Percentiles rank a stretch among this genome's conserved stretches.
Evolutionary conservation across 1,140 invertebrate species (phyloP).

Genomic region (Drosophila serrata): DNA sequence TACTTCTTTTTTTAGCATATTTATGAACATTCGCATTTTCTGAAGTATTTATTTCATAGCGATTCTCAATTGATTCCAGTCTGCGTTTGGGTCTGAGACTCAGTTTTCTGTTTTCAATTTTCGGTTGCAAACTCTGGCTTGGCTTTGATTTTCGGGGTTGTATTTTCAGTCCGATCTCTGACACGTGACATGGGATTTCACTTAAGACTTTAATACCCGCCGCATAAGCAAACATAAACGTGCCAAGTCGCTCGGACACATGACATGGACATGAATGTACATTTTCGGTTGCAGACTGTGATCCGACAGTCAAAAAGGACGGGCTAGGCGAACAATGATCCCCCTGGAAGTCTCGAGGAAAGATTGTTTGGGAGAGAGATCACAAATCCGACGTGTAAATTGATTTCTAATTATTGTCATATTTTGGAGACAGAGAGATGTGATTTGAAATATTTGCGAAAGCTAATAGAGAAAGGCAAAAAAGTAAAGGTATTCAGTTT

Average conservation of each 20-base stretch:
- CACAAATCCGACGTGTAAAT: constrained; percentile 75
- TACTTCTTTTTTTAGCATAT: constrained; percentile 50
- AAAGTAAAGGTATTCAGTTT: background rate
- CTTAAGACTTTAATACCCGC: constrained; percentile 77
- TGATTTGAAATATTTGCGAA: constrained; percentile 40
- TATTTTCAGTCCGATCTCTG: constrained; percentile 52
- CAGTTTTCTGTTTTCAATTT: constrained; percentile 50
- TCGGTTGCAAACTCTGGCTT: constrained; percentile 23
- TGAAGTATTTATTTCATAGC: constrained; percentile 69
- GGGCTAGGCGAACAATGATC: constrained; percentile 65
- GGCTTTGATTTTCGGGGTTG: constrained; percentile 10
- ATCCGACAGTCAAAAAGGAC: constrained; percentile 71
- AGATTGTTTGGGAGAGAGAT: constrained; percentile 18
- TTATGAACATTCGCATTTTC: constrained; percentile 48
- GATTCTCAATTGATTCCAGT: constrained; percentile 75
- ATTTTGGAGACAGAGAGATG: constrained; percentile 13
- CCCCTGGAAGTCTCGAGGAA: constrained; percentile 2
- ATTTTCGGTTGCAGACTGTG: constrained; percentile 59
- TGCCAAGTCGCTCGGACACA: constrained; percentile 75
- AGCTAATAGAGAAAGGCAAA: constrained; percentile 10
- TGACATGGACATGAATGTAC: constrained; percentile 66
- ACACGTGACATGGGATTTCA: constrained; percentile 83
- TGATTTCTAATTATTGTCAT: constrained; percentile 73
- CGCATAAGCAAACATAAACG: constrained; percentile 77
- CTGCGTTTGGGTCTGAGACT: constrained; percentile 13